Evolutionary conservation across 1,140 invertebrate species (phyloP), one percentile per base, ranked within the genome.

Genomic region (Rhyzopertha dominica): DNA sequence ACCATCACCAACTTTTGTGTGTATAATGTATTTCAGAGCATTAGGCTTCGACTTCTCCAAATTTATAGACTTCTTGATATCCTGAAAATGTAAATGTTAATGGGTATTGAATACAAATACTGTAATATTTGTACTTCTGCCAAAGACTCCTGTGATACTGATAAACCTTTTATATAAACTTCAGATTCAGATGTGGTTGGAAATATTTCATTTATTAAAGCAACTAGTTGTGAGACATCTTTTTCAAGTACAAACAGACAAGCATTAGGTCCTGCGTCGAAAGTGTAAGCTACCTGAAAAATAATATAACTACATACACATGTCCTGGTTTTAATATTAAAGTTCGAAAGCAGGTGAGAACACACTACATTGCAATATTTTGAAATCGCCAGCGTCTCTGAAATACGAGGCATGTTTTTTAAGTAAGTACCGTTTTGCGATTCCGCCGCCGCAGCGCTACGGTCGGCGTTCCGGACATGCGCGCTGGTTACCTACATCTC

Each of bases 221-320:
- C 63, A 3, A 85, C 23, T 18, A 94, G 67, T 61, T 74, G 69
- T 3, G 80, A 65, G 1, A 95, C 79, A 70, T 87, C 74, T 52
- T 86, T 72, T 59, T 91, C 82, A 43, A 90, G 64, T 13, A 95
- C 66, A 72, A 89, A 98, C 0, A 98, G 62, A 65, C 90, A 96
- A 4, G 91, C 92, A 76, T 98, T 98, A 41, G 94, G 90, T 8
- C 95, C 95, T 47, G 95, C 95, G 80, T 98, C 95, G 75, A 94
- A 98, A 17, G 94, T 97, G 64, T 98, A 98, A 3, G 91, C 90
- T 3, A 86, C 76, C 83, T 87, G 56, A 42, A 68, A 69, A 43
- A 44, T 43, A 61, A 52, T 53, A 24, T 22, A 35, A 55, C n/a
- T 38, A 10, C n/a, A 56, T 48, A 39, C 25, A 30, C 8, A 34